These are phyloP conservation scores for Schizaphis graminum DNA, from an alignment of 2,888 invertebrate genomes.

Conservation along the genomic window DNA sequence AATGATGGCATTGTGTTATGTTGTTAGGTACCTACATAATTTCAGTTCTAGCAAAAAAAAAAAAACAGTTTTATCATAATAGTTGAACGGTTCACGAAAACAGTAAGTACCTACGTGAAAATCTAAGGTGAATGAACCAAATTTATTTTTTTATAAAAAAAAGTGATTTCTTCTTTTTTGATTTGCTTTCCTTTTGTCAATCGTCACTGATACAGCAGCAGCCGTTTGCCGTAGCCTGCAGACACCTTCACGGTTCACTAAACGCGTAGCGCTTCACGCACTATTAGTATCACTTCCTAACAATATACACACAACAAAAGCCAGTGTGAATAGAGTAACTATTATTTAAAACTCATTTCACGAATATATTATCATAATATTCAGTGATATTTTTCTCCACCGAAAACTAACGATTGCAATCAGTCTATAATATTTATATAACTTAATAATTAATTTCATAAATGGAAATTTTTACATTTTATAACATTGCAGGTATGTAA, in stretches of 20 bases:
- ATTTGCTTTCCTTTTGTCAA: constrained; percentile 54
- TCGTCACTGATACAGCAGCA: constrained; percentile 17
- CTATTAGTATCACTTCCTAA: constrained; percentile 52
- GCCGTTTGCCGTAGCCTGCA: neutral
- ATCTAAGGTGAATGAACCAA: constrained; percentile 55
- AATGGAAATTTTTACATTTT: neutral
- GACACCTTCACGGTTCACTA: constrained; percentile 47
- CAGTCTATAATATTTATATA: neutral
- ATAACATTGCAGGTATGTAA: neutral
- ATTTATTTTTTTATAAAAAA: constrained; percentile 12
- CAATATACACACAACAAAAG: neutral
- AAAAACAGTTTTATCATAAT: neutral
- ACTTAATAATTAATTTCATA: neutral
- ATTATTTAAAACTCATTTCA: constrained; percentile 28
- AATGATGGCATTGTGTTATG: neutral
- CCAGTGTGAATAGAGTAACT: neutral
- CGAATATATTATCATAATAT: neutral
- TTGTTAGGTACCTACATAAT: neutral
- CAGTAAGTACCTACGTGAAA: neutral
- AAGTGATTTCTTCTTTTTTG: constrained; percentile 47
- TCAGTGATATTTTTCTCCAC: neutral
- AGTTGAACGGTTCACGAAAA: constrained; percentile 9
- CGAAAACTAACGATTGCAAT: neutral
- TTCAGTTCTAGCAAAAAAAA: neutral
- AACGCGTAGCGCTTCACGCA: constrained; percentile 54